These are phyloP conservation scores for Anoncus sp. DNA, from an alignment of 2,888 invertebrate genomes.

Conservation along the genomic window DNA sequence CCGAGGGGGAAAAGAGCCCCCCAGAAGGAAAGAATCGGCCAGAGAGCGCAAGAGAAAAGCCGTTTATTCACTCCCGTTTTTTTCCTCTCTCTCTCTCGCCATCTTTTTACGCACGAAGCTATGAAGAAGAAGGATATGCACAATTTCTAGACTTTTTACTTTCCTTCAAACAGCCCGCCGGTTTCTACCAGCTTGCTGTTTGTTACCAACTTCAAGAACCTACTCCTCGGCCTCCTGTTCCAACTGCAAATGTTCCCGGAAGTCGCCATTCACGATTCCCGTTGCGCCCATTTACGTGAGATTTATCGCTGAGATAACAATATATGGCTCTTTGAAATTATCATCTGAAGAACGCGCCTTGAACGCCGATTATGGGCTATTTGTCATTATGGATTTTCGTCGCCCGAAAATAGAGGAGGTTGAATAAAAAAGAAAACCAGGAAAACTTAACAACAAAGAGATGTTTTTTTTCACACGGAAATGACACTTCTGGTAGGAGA, in stretches of 20 bases:
- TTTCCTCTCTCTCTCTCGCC: not conserved
- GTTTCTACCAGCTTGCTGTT: constrained; percentile 5
- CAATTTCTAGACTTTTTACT: not conserved
- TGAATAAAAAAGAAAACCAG: constrained; percentile 2
- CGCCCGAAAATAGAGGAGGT: constrained; percentile 1
- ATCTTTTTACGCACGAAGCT: constrained; percentile 2
- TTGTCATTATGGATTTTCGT: constrained; percentile 40
- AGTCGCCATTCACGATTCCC: constrained; percentile 24
- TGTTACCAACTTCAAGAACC: constrained; percentile 17
- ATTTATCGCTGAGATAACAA: constrained; percentile 34
- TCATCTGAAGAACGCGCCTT: constrained; percentile 15
- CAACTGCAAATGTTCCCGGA: constrained; percentile 59
- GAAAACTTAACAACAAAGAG: not conserved
- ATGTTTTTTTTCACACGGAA: constrained; percentile 48
- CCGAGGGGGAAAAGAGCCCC: constrained; percentile 17
- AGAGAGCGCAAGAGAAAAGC: not conserved
- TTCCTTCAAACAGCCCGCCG: constrained; percentile 12
- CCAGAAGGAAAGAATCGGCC: constrained; percentile 29
- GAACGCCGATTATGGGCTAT: constrained; percentile 26
- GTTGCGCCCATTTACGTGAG: constrained; percentile 34
- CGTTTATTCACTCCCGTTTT: constrained; percentile 4
- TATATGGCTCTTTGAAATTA: constrained; percentile 40
- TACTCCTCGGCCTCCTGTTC: constrained; percentile 23
- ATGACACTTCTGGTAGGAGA: constrained; percentile 9
- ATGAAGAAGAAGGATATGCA: constrained; percentile 9